Evolutionary conservation across 2,797 vertebrate species (phyloP), one percentile per base, ranked within the genome.

Genomic region (Sternotherus odoratus): DNA sequence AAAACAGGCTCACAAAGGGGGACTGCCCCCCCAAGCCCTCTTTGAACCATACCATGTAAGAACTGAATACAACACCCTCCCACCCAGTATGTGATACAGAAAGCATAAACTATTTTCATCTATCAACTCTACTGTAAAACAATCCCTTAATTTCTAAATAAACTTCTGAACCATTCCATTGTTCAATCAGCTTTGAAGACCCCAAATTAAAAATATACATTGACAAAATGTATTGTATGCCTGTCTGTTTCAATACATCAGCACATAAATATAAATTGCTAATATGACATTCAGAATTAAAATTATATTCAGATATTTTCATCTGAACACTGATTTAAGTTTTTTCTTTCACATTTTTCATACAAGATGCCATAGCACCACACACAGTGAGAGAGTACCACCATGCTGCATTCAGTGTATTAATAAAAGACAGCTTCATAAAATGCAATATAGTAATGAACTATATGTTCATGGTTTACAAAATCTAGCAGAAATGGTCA

Each of bases 1-100:
- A 98, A 97, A 97, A 97, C 48, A 75, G 72, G 9, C 77, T 94
- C 63, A 97, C 86, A 97, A 96, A 97, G 94, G 69, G 26, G 30
- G 51, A 86, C 82, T 57, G 86, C n/a, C 69, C 21, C 11, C 12
- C 81, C 53, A 84, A 96, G 95, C 90, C 91, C 93, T 96, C 86
- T 97, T 89, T 97, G 78, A 95, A 75, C 83, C 90, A 69, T 30
- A 92, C 82, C 0, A 24, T 12, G n/a, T 56, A 93, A 82, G 91
- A 79, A 90, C 69, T 48, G 49, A 94, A 90, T 88, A 23, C 17
- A 19, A 69, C 19, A 10, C 7, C 17, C 17, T 8, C n/a, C 36
- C 33, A 83, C 72, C 87, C 54, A 91, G 93, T 93, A 94, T 21
- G 16, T 51, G 79, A 84, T 90, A 87, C 48, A 28, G 46, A 95